phyloP scores from a whole-genome alignment of 1,140 invertebrate species.

The Lanistes nyassanus region DNA sequence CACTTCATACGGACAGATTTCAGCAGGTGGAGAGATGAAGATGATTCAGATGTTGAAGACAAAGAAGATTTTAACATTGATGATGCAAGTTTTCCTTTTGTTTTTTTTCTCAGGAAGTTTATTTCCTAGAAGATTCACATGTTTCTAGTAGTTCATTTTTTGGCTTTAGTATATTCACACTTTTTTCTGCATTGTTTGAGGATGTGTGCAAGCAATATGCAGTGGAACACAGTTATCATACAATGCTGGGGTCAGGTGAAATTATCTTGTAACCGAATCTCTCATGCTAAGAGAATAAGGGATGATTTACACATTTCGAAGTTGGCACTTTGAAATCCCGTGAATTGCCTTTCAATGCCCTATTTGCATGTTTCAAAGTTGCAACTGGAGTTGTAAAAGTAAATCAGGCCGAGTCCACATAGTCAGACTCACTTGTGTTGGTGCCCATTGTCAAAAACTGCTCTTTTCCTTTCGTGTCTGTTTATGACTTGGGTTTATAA shows the following conservation, averaged over 20 bases:
- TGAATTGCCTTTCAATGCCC: too few relatives aligned
- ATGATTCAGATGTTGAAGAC: constrained; percentile 75
- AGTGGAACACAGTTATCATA: background rate
- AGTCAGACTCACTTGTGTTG: too few relatives aligned
- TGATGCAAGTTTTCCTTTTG: constrained; percentile 68
- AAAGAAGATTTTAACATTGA: constrained; percentile 64
- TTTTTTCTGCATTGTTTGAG: constrained; percentile 17
- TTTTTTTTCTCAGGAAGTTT: background rate
- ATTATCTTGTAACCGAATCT: too few relatives aligned
- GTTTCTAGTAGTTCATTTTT: background rate
- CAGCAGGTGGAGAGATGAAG: constrained; percentile 96
- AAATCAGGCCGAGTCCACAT: too few relatives aligned
- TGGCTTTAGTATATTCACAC: background rate
- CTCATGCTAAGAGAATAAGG: too few relatives aligned
- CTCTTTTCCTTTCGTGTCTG: background rate
- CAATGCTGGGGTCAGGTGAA: too few relatives aligned
- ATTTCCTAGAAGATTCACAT: background rate
- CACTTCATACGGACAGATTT: constrained; percentile 98
- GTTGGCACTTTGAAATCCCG: too few relatives aligned
- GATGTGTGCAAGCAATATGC: background rate
- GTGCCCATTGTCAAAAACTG: background rate
- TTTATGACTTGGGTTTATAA: too few relatives aligned
- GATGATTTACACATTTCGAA: too few relatives aligned
- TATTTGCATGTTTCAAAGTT: too few relatives aligned
- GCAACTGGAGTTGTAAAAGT: too few relatives aligned